Percentiles rank a stretch among this genome's conserved stretches.
Conservation (phyloP, 2,888 invertebrate species). For the Aethes cnicana region DNA sequence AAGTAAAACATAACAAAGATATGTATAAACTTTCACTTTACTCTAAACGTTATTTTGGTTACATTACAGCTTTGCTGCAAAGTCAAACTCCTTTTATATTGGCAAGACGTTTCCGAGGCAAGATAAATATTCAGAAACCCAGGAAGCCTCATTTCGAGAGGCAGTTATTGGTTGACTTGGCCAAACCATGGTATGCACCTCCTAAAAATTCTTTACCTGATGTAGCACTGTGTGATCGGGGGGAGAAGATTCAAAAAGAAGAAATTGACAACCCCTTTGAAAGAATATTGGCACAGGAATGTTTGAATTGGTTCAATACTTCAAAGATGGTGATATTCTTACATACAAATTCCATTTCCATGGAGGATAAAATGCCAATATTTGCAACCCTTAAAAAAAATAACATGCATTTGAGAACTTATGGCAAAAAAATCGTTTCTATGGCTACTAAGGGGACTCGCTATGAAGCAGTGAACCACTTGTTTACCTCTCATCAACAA, state of each 20-base stretch:
- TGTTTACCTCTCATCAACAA: conserved; percentile 85
- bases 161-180: conserved; percentile 84
- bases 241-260: conserved; percentile 41
- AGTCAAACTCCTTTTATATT: conserved; percentile 70
- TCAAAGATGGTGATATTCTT: conserved; percentile 88
- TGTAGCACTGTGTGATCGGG: conserved; percentile 77
- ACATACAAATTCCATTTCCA: conserved; percentile 87
- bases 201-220: conserved; percentile 71
- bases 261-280: conserved; percentile 86
- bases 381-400: conserved; percentile 84
- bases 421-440: conserved; percentile 84
- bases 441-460: conserved; percentile 86
- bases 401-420: conserved; percentile 86
- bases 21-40: not conserved
- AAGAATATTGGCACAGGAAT: conserved; percentile 87
- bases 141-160: conserved; percentile 86
- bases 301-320: conserved; percentile 85
- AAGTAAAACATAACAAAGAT: not conserved
- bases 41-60: conserved; percentile 10
- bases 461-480: conserved; percentile 85
- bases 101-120: conserved; percentile 86
- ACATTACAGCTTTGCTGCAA: conserved; percentile 67
- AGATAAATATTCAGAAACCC: conserved; percentile 90
- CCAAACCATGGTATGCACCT: conserved; percentile 83
- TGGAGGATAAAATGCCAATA: conserved; percentile 85